Base-by-base conservation (phyloP, 2,797 vertebrate genomes). In the Lutjanus campechanus region DNA sequence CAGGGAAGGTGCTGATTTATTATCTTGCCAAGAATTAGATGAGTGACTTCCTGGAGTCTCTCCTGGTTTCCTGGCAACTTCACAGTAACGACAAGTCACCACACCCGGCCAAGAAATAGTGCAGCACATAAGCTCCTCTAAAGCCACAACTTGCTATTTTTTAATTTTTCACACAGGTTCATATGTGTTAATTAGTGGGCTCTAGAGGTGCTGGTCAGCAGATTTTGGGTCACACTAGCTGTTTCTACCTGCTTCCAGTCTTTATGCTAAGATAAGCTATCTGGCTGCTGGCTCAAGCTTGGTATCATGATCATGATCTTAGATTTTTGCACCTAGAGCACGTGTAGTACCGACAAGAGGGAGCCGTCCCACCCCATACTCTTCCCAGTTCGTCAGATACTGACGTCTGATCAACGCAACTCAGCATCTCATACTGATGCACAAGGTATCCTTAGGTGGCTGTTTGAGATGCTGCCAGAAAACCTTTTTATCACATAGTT, bases 31-130 rank as follows among this genome's bases (percentile, higher is more conserved):
- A 36, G 29, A 36, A 36, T 44, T 10, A 44, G 2, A 59, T 15
- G 13, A 58, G 11, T 46, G 20, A 43, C 17, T 65, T 75, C 22
- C 17, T 65, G 13, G 16, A 53, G 36, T 69, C 47, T 51, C 20
- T 1, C 4, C 59, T 60, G 46, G 11, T 78, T 64, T 41, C 50
- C 17, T 49, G 68, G 61, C 61, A 78, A 62, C 59, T 63, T 77
- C 44, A 64, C n/a, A 51, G 1, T 16, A 43, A 61, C 0, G 1
- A 40, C 19, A 58, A 13, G 5, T 81, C 36, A 40, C 22, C 53
- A 20, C 29, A 46, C 17, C 29, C 7, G 10, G 51, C 50, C 19
- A 47, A 22, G 36, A 64, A 65, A 54, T 4, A 11, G 17, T 36
- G 29, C 4, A 5, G 4, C 29, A 20, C 19, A 11, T 20, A 40